These are phyloP conservation scores for Rissa tridactyla DNA, from an alignment of 2,113 vertebrate species.

Conservation along the genomic window DNA sequence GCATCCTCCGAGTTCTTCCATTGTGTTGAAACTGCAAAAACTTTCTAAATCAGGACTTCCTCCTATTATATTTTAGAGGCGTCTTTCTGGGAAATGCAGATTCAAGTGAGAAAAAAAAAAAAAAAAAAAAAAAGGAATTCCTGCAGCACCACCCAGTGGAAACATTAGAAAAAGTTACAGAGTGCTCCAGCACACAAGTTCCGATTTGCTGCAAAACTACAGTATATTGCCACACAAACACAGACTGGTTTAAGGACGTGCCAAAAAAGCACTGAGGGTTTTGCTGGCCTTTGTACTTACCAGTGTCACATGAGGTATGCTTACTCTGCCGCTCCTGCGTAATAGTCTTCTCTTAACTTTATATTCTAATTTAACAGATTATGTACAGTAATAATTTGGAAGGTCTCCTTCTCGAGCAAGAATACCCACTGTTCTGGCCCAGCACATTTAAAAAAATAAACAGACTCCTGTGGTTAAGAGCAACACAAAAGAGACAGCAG, in stretches of 20 bases:
- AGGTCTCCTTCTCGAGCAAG: not conserved
- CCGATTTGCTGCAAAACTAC: not conserved
- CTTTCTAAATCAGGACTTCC: constrained; percentile 97
- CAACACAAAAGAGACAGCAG: constrained; percentile 13
- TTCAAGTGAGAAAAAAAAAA: constrained; percentile 65
- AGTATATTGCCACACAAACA: not conserved
- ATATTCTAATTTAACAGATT: not conserved
- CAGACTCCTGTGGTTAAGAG: not conserved
- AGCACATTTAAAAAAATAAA: not conserved
- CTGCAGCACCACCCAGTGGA: constrained; percentile 86
- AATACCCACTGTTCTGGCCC: not conserved
- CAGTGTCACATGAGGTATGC: not conserved
- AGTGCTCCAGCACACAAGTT: not conserved
- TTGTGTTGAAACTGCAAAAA: constrained; percentile 85
- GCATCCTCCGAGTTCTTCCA: constrained; percentile 80
- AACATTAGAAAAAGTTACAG: constrained; percentile 61
- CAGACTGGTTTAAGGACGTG: not conserved
- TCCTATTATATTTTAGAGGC: constrained; percentile 89
- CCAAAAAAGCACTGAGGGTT: not conserved
- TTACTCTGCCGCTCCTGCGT: not conserved
- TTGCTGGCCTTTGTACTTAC: not conserved
- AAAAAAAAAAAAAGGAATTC: constrained; percentile 82
- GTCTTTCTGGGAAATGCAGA: constrained; percentile 87
- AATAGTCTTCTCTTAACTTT: not conserved
- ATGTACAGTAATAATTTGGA: constrained; percentile 8